Base-by-base conservation (phyloP, 2,113 vertebrate genomes). In the Odobenus rosmarus region DNA sequence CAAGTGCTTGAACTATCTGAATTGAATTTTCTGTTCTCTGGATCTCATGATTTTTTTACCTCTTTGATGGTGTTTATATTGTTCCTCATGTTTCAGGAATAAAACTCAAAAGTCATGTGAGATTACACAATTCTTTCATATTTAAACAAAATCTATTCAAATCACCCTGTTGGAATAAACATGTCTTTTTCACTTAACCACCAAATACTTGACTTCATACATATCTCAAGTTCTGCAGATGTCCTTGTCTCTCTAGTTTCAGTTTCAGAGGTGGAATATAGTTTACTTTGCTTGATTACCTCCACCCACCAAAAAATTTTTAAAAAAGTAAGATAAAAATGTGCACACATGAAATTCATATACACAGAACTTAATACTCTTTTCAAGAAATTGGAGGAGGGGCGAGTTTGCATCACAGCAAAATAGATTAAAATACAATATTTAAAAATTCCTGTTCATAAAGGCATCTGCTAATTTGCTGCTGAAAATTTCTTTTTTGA, bases 301-400 rank as follows among this genome's bases (percentile, higher is more conserved):
- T 39, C 10, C 24, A 26, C 28, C 3, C 9, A 53, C 3, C 4
- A 2, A 15, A 76, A 33, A 46, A 2, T 6, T 9, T 5, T 14
- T 33, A 33, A 49, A 13, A 62, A 93, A 59, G n/a, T 61, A 18
- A 94, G 49, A 69, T 88, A 59, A 59, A 83, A 74, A 31, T 26
- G 9, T 87, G 24, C 1, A 33, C 13, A 16, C 16, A 26, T 79
- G 1, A 88, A 79, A 88, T 42, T 23, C 16, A 42, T 42, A 42
- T 13, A 90, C 39, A 9, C 0, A 24, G 28, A 82, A 61, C 7
- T 62, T 81, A 64, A 59, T 24, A 64, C 21, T 31, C 4, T 36
- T 85, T 82, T 23, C 6, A 14, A 51, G 23, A 74, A 69, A 14
- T 15, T 61, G 31, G 12, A 69, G 3, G 26, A 51, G 51, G 21